A percentile compares a stretch with the other conserved stretches of the same genome.
These are phyloP conservation scores for Periophthalmus magnuspinnatus DNA, from an alignment of 2,797 vertebrate species.

Conservation along the genomic window DNA sequence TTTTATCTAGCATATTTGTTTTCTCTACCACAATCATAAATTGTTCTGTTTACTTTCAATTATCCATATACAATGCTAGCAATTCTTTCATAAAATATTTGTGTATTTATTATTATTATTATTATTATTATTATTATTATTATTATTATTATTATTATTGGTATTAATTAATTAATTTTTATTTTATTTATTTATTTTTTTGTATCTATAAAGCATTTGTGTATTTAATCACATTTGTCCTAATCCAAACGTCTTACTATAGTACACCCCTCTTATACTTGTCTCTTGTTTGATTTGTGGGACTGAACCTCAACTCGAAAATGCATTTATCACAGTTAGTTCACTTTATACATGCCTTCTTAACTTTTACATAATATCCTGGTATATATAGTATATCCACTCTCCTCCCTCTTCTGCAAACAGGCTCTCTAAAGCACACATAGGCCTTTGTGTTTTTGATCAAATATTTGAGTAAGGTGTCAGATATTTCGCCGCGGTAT, in stretches of 20 bases:
- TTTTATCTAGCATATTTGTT: too few species aligned
- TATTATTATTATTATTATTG: too few species aligned
- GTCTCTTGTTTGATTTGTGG: not conserved
- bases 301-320: conserved; percentile 19
- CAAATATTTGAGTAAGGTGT: conserved; percentile 72
- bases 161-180: too few species aligned
- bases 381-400: conserved; percentile 7
- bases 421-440: conserved; percentile 50
- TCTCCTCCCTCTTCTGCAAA: conserved; percentile 33
- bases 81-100: too few species aligned
- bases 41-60: too few species aligned
- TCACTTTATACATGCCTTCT: conserved; percentile 6
- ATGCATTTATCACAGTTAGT: not conserved
- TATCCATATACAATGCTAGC: too few species aligned
- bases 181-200: too few species aligned
- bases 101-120: too few species aligned
- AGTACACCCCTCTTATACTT: not conserved
- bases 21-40: too few species aligned
- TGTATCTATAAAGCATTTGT: too few species aligned
- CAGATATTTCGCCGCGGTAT: conserved; percentile 61
- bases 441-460: conserved; percentile 48
- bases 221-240: not conserved
- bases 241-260: too few species aligned
- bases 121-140: too few species aligned
- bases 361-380: conserved; percentile 41